Percentiles rank a stretch among this genome's conserved stretches.
Conservation (phyloP, 1,140 invertebrate species). For the Neodiprion pinetum region DNA sequence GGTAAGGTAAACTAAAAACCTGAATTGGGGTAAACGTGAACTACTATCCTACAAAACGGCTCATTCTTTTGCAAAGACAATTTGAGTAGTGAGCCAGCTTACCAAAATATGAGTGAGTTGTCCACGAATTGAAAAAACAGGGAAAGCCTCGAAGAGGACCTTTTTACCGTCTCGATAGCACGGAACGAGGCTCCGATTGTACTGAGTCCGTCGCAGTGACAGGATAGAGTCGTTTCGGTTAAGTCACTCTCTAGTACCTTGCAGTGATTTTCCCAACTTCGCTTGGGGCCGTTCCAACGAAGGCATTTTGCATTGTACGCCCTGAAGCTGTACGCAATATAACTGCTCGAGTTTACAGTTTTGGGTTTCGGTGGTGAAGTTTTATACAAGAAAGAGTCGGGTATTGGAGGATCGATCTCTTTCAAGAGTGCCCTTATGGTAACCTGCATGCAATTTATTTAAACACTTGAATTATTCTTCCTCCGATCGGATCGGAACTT, state of each 20-base stretch:
- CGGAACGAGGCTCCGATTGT: constrained; percentile 4
- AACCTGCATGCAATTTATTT: background rate
- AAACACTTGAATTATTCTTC: background rate
- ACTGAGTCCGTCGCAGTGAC: constrained; percentile 9
- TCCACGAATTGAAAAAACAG: constrained; percentile 3
- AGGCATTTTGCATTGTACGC: background rate
- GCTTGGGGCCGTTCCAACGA: background rate
- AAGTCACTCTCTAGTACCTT: background rate
- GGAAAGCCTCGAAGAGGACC: background rate
- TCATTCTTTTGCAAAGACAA: background rate
- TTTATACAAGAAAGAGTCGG: background rate
- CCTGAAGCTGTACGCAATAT: background rate
- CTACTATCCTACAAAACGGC: background rate
- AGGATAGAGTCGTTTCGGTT: background rate
- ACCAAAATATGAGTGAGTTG: background rate
- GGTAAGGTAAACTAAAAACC: constrained; percentile 1
- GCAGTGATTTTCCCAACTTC: background rate
- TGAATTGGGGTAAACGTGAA: background rate
- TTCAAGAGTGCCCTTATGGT: background rate
- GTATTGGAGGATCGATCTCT: background rate
- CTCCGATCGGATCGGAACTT: background rate
- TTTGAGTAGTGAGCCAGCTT: background rate
- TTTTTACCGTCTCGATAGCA: background rate
- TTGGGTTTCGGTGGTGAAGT: background rate
- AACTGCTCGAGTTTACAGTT: background rate